Percentiles rank a stretch among this genome's conserved stretches.
phyloP scores from a whole-genome alignment of 1,140 invertebrate genomes.

The Trichonephila clavata region DNA sequence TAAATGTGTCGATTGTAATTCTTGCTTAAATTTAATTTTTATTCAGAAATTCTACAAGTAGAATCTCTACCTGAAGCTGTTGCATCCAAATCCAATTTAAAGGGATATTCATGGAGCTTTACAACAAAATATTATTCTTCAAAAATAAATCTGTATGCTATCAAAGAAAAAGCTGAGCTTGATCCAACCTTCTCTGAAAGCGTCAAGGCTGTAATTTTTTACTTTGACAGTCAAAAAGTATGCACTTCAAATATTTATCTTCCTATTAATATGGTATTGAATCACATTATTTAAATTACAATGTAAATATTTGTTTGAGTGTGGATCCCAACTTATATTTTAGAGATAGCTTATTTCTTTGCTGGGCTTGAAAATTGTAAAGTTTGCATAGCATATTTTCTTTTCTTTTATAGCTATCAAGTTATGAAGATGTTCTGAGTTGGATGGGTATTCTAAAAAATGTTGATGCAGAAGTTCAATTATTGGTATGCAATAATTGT shows the following conservation, averaged over 20 bases:
- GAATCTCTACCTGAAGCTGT: conserved; percentile 80
- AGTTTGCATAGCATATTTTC: too few species aligned
- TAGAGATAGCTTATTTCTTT: not conserved
- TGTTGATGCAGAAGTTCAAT: conserved; percentile 82
- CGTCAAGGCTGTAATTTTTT: conserved; percentile 84
- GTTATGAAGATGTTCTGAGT: conserved; percentile 81
- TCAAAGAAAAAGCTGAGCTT: conserved; percentile 82
- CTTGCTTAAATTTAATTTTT: not conserved
- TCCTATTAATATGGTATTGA: not conserved
- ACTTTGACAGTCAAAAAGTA: conserved; percentile 84
- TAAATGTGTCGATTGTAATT: too few species aligned
- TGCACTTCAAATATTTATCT: conserved; percentile 63
- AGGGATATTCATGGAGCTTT: conserved; percentile 84
- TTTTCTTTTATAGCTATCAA: conserved; percentile 78
- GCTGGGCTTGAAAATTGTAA: too few species aligned
- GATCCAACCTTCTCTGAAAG: conserved; percentile 82
- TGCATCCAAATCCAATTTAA: conserved; percentile 81
- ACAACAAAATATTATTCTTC: conserved; percentile 87
- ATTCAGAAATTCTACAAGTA: conserved; percentile 80
- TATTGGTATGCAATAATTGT: conserved; percentile 83
- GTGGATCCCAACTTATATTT: not conserved
- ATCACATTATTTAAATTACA: not conserved
- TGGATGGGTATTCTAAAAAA: conserved; percentile 83
- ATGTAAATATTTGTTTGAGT: not conserved
- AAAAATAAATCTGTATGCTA: conserved; percentile 83